These are phyloP conservation scores for Nasonia longicornis DNA, from an alignment of 1,140 invertebrate species.

Conservation along the genomic window DNA sequence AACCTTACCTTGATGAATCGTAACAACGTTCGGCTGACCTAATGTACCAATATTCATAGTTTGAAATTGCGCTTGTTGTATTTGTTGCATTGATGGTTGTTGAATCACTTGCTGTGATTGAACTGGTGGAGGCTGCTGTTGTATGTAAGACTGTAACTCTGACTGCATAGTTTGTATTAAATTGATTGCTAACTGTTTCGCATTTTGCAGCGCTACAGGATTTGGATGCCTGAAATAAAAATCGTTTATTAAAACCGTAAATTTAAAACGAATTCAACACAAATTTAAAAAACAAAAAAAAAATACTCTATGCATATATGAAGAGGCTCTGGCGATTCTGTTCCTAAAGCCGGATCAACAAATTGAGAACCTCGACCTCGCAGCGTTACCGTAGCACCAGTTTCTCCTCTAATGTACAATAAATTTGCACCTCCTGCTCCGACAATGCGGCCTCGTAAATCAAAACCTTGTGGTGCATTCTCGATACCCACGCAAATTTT, in stretches of 20 bases:
- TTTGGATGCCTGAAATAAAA: constrained; percentile 73
- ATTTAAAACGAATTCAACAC: not conserved
- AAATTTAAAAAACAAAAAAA: constrained; percentile 28
- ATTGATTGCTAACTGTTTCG: constrained; percentile 80
- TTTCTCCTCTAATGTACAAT: constrained; percentile 82
- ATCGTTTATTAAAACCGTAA: constrained; percentile 20
- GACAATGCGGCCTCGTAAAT: constrained; percentile 80
- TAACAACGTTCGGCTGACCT: constrained; percentile 67
- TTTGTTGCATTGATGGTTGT: constrained; percentile 62
- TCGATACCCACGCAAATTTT: constrained; percentile 84
- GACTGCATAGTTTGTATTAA: constrained; percentile 85
- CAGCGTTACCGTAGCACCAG: constrained; percentile 80
- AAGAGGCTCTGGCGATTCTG: constrained; percentile 83
- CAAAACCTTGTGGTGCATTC: constrained; percentile 80
- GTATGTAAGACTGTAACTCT: constrained; percentile 76
- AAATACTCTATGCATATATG: constrained; percentile 81
- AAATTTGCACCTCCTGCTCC: constrained; percentile 79
- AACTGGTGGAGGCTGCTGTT: constrained; percentile 69
- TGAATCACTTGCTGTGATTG: constrained; percentile 65
- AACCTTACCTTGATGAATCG: constrained; percentile 66
- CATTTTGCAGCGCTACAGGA: constrained; percentile 77
- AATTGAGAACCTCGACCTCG: constrained; percentile 78
- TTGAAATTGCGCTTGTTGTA: constrained; percentile 67
- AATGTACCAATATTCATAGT: constrained; percentile 68
- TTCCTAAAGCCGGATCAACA: constrained; percentile 72